phyloP scores from a whole-genome alignment of 1,140 invertebrate species.

The Pomacea maculata region DNA sequence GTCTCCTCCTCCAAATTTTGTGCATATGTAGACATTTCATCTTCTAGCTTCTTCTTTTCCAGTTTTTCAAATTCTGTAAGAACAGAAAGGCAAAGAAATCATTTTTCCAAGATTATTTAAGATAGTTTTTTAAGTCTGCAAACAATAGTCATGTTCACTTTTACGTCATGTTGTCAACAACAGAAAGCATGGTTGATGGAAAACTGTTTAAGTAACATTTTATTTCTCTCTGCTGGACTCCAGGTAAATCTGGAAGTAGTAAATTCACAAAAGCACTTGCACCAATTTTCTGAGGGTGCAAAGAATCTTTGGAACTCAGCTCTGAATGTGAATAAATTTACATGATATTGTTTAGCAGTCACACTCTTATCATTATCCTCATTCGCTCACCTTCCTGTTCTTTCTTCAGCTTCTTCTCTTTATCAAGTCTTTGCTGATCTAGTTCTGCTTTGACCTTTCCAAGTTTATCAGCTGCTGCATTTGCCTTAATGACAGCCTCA shows the following conservation, averaged over 20 bases:
- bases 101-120: neutral
- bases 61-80: conserved; percentile 52
- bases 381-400: conserved; percentile 50
- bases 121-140: neutral
- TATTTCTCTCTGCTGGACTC: no score
- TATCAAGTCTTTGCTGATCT: conserved; percentile 45
- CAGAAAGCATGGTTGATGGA: no score
- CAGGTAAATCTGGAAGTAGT: no score
- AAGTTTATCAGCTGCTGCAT: conserved; percentile 46
- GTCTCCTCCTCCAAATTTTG: conserved; percentile 56
- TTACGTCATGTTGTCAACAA: neutral
- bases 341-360: no score
- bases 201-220: no score
- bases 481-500: conserved; percentile 42
- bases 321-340: no score
- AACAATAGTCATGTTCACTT: neutral
- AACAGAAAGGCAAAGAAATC: neutral
- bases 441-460: conserved; percentile 50
- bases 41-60: conserved; percentile 47
- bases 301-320: no score
- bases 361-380: no score
- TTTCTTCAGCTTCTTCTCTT: conserved; percentile 47
- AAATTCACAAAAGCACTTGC: no score
- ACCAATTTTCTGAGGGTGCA: no score
- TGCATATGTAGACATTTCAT: conserved; percentile 53